Base-by-base conservation (phyloP, 1,140 invertebrate species). In the Dermatophagoides farinae region DNA sequence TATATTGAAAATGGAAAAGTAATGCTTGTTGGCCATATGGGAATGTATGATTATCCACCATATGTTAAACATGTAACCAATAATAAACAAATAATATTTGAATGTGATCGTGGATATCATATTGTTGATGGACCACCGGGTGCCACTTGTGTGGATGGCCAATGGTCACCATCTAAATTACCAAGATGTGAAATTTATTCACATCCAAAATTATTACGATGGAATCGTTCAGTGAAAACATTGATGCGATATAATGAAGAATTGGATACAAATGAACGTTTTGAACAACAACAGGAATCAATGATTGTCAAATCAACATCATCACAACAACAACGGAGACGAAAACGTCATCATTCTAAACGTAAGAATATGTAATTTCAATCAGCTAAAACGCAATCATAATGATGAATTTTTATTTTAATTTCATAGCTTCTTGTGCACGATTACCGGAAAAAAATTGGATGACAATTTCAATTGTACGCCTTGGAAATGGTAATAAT, bases 71-170 rank as follows among this genome's bases (percentile, higher is more conserved):
- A 88, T 73, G 82, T 86, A 59, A 51, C 74, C 0, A 92, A 91
- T 71, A 93, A 95, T 68, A 88, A 92, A 65, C 87, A 95, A 70
- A 95, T 97, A 37, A 88, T 90, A 81, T 97, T 92, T 71, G 87
- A 93, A 65, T 97, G 92, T 70, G 82, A 92, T 62, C 86, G 88
- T 68, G 88, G 88, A 0, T 91, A 86, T 67, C 82, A 85, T 0
- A 68, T 92, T 6, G 79, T 80, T 20, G 82, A 62, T 25, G 91
- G 91, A 11, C 87, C 91, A 0, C 84, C 85, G 0, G 91, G 91
- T 6, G 90, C 91, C 0, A 92, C 88, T 0, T 95, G 89, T 67
- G 80, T 93, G 20, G 84, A 86, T 12, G 88, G 88, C 1, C 77
- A 80, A 47, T 93, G 88, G 88, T 86, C 82, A 63, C 88, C 88